These are phyloP conservation scores for Drosophila ercepeae DNA, from an alignment of 1,140 invertebrate species.

Conservation along the genomic window DNA sequence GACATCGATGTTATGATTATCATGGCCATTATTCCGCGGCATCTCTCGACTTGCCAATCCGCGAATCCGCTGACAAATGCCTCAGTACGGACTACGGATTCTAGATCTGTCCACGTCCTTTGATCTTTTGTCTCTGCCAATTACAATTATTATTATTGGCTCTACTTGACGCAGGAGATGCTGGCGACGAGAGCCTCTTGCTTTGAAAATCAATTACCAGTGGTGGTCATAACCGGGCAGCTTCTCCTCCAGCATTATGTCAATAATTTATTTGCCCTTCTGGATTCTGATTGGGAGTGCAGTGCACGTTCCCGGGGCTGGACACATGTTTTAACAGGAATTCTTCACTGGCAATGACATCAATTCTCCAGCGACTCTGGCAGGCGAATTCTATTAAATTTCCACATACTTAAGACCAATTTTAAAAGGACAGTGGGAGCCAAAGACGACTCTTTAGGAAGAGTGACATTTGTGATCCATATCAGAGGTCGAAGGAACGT, in stretches of 20 bases:
- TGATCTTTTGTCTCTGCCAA: constrained; percentile 79
- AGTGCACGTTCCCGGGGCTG: constrained; percentile 56
- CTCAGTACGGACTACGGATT: not conserved
- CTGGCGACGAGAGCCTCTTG: constrained; percentile 43
- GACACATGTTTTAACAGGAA: constrained; percentile 82
- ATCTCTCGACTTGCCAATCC: constrained; percentile 45
- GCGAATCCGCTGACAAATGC: constrained; percentile 38
- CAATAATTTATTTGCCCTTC: constrained; percentile 70
- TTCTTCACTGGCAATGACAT: constrained; percentile 74
- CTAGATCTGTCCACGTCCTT: constrained; percentile 40
- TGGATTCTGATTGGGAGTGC: constrained; percentile 24
- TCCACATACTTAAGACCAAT: constrained; percentile 8
- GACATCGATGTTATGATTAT: constrained; percentile 53
- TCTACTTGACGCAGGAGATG: constrained; percentile 68
- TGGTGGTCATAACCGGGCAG: constrained; percentile 57
- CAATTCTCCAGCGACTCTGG: constrained; percentile 52
- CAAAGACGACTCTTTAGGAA: no score
- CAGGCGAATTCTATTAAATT: not conserved
- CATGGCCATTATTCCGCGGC: constrained; percentile 53
- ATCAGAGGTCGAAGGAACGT: no score
- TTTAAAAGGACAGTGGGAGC: no score
- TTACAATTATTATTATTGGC: constrained; percentile 82
- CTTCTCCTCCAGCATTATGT: constrained; percentile 58
- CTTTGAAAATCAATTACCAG: constrained; percentile 76
- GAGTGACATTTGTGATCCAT: no score